A percentile compares a stretch with the other conserved stretches of the same genome.
Conservation (phyloP, 2,113 vertebrate species). For the Capreolus pygargus region DNA sequence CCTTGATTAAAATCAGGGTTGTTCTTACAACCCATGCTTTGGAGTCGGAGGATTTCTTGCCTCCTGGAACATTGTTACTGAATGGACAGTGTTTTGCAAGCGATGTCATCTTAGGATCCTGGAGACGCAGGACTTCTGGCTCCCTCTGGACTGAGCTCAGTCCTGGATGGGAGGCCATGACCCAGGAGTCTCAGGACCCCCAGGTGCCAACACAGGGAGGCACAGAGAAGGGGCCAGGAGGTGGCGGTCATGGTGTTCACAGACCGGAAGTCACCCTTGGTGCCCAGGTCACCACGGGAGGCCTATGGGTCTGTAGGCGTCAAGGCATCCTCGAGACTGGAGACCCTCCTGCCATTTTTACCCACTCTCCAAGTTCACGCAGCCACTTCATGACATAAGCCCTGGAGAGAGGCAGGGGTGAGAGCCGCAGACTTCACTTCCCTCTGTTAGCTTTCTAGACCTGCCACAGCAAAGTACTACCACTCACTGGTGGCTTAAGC, state of each 20-base stretch:
- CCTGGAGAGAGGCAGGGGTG: not conserved
- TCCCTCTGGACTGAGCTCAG: not conserved
- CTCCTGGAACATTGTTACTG: not conserved
- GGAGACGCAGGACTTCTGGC: not conserved
- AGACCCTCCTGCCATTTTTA: not conserved
- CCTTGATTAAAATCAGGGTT: not conserved
- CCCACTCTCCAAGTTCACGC: not conserved
- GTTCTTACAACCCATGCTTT: not conserved
- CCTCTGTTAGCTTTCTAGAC: not conserved
- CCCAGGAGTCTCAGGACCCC: not conserved
- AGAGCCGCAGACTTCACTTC: not conserved
- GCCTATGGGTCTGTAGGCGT: not conserved
- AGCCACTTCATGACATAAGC: rapidly evolving
- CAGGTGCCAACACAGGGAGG: not conserved
- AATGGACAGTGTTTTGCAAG: not conserved
- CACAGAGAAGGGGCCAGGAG: not conserved
- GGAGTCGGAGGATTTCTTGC: not conserved
- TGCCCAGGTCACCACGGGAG: not conserved
- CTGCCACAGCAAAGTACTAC: too few relatives aligned
- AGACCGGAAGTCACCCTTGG: not conserved
- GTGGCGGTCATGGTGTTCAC: too few relatives aligned
- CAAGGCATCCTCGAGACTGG: not conserved
- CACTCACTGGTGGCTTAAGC: too few relatives aligned
- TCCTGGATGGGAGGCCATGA: not conserved
- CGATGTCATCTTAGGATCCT: not conserved